Conservation (phyloP, 2,113 vertebrate genomes). For the Cryptomyrus ogoouensis region DNA sequence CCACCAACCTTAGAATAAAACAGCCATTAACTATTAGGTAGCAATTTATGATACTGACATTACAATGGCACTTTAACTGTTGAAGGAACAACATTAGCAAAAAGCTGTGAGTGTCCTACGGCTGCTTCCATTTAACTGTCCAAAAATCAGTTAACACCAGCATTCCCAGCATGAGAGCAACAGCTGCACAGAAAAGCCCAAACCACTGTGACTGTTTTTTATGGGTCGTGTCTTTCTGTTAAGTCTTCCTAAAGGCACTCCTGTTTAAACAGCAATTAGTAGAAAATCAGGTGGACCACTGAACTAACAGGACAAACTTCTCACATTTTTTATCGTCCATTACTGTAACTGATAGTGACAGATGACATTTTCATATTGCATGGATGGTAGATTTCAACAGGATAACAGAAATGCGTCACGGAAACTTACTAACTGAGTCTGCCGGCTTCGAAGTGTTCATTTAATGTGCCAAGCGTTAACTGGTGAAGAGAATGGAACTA, state of each 20-base stretch:
- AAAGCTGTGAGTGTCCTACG: background rate
- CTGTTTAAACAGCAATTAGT: background rate
- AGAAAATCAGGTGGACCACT: background rate
- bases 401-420: background rate
- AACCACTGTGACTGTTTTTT: background rate
- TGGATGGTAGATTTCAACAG: background rate
- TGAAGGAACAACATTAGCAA: background rate
- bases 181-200: background rate
- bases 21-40: background rate
- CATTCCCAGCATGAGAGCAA: background rate
- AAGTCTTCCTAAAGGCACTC: background rate
- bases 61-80: background rate
- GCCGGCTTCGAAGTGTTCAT: background rate
- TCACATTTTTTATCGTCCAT: background rate
- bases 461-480: conserved; percentile 16
- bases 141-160: background rate
- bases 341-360: background rate
- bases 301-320: background rate
- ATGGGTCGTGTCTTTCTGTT: background rate
- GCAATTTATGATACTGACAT: background rate
- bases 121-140: background rate
- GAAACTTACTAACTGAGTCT: background rate
- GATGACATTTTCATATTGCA: background rate
- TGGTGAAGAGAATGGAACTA: background rate
- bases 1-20: background rate